phyloP scores from a whole-genome alignment of 2,113 vertebrate genomes.

The Gallinago undulata region DNA sequence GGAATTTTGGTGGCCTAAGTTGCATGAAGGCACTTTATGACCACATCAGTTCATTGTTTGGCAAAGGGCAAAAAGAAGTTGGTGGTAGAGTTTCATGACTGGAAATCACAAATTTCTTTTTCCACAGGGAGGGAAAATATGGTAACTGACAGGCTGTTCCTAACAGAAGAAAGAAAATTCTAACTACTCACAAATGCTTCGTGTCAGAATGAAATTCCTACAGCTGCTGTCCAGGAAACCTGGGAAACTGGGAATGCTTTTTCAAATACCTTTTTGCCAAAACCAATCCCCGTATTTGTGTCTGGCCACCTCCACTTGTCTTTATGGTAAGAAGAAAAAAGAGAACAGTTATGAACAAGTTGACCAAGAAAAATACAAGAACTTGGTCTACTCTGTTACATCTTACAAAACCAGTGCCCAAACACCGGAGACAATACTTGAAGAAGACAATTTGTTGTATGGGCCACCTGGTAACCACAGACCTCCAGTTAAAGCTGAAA shows the following conservation, averaged over 20 bases:
- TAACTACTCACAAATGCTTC: background rate
- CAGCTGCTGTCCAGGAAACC: conserved; percentile 56
- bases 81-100: background rate
- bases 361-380: conserved; percentile 84
- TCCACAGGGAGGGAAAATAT: background rate
- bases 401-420: conserved; percentile 75
- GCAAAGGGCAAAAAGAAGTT: background rate
- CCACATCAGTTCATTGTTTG: background rate
- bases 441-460: conserved; percentile 82
- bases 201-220: conserved; percentile 68
- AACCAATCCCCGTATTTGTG: background rate
- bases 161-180: background rate
- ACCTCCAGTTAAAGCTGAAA: background rate
- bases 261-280: conserved; percentile 21
- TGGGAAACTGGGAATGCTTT: conserved; percentile 2
- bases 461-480: conserved; percentile 79
- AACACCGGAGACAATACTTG: conserved; percentile 79
- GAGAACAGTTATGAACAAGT: conserved; percentile 80
- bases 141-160: background rate
- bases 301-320: conserved; percentile 70
- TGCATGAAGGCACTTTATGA: background rate
- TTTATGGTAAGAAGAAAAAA: conserved; percentile 74
- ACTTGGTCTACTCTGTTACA: conserved; percentile 82
- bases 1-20: background rate
- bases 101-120: background rate